Conservation (phyloP, 2,797 vertebrate genomes). For the Macropodus opercularis region DNA sequence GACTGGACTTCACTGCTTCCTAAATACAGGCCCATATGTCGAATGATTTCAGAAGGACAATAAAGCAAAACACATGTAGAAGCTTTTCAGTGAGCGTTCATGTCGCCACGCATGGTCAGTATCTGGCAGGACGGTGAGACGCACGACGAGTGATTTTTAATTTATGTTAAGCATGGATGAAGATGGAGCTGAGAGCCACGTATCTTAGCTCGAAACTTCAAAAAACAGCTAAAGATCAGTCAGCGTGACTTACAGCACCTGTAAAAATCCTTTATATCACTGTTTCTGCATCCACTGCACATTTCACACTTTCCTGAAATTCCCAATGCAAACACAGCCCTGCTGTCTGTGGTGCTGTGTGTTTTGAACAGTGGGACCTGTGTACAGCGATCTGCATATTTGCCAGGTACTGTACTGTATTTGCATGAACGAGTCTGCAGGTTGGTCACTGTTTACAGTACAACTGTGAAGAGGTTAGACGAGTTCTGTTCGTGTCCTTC, state of each 20-base stretch:
- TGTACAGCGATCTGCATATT: constrained; percentile 33
- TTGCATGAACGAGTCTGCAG: constrained; percentile 35
- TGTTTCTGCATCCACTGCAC: neutral
- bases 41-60: constrained; percentile 9
- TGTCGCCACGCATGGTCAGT: neutral
- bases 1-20: constrained; percentile 2
- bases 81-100: neutral
- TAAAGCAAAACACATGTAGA: constrained; percentile 1
- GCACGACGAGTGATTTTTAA: too few species aligned
- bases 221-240: constrained; percentile 6
- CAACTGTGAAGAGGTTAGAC: constrained; percentile 6
- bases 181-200: neutral
- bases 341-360: neutral
- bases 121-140: too few species aligned
- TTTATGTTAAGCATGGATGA: neutral
- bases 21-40: neutral
- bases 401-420: constrained; percentile 28
- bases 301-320: neutral
- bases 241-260: neutral
- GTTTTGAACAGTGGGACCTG: constrained; percentile 4
- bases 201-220: constrained; percentile 4
- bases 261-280: fast-evolving
- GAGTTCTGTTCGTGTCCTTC: neutral
- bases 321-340: constrained; percentile 32
- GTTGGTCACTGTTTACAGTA: constrained; percentile 13